phyloP scores from a whole-genome alignment of 2,888 invertebrate genomes.

The Cybosia mesomella region DNA sequence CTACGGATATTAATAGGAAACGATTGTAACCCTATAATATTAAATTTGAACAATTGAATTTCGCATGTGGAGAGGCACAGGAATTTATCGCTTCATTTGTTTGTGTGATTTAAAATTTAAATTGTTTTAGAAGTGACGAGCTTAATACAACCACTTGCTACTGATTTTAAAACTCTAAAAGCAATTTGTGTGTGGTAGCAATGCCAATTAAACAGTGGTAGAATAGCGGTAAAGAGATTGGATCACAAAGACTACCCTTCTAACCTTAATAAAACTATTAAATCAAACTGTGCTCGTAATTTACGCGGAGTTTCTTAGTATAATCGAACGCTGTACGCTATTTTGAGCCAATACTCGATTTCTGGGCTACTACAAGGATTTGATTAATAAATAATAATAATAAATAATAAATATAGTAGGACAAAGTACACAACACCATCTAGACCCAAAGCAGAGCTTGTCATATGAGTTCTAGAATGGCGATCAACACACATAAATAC shows the following conservation, averaged over 20 bases:
- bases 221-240: background rate
- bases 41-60: conserved; percentile 40
- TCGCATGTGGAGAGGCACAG: conserved; percentile 20
- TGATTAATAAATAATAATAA: too few relatives aligned
- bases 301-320: background rate
- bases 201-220: background rate
- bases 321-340: background rate
- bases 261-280: background rate
- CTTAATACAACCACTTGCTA: background rate
- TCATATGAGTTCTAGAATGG: too few relatives aligned
- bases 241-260: background rate
- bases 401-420: too few relatives aligned
- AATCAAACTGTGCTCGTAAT: background rate
- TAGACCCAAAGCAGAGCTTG: too few relatives aligned
- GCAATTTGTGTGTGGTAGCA: conserved; percentile 15
- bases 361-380: background rate
- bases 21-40: conserved; percentile 32
- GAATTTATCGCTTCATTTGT: conserved; percentile 39
- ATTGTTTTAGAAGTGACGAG: conserved; percentile 16
- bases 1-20: conserved; percentile 43
- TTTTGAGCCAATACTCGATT: background rate
- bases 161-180: background rate
- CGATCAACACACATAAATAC: too few relatives aligned
- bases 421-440: too few relatives aligned
- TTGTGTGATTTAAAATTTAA: conserved; percentile 27